Evolutionary conservation across 2,888 invertebrate species (phyloP), one percentile per base, ranked within the genome.

Genomic region (Cheilosia soror): DNA sequence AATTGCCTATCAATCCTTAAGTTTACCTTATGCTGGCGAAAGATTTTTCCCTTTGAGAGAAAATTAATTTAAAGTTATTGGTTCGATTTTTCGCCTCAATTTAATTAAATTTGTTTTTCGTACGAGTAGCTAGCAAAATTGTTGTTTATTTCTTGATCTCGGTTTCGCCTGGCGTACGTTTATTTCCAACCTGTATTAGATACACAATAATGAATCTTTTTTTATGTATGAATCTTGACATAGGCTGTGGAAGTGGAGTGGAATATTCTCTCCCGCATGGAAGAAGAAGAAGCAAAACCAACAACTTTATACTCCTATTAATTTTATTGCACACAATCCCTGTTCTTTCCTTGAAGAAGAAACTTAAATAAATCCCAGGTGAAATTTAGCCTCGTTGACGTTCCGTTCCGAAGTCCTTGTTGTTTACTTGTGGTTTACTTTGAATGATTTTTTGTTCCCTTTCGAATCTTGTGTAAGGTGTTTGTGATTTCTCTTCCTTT

Each of bases 301-400:
- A 65, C 79, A 84, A 84, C 71, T 75, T 76, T 71, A 80, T 80
- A 65, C 75, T 75, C 80, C 71, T 84, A 80, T 84, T 84, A 80
- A 75, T 76, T 84, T 66, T 69, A 84, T 84, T 84, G 80, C 80
- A 80, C 42, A 75, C 69, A 84, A 79, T 84, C 80, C 51, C 58
- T 40, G 75, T 58, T 65, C 29, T 49, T 69, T 29, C 44, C 69
- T 75, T 42, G 82, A 65, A 40, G 77, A 57, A 60, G 71, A 63
- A 57, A 75, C 69, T 84, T 84, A 68, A 82, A 82, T 82, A 82
- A 78, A 82, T 82, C 78, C 83, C 83, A 75, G 83, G 73, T 85
- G 84, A 85, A 79, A 80, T 76, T 76, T 77, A 81, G 68, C 71
- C 75, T 33, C 84, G 71, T 60, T 85, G 83, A 75, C 53, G 69